phyloP scores from a whole-genome alignment of 2,113 vertebrate species.

The Pagrus major region DNA sequence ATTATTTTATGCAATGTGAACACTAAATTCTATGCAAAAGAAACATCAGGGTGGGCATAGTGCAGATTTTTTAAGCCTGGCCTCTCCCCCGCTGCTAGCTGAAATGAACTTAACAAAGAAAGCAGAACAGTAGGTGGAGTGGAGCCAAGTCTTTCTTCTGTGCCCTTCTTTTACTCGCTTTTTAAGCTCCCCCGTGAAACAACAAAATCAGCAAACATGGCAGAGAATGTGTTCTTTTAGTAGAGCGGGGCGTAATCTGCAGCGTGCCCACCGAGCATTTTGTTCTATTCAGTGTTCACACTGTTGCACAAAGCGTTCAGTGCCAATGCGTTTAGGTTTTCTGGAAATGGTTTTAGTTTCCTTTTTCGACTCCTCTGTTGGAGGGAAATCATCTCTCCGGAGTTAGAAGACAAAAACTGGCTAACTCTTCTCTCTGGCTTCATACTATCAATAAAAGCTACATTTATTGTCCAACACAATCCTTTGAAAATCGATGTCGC shows the following conservation, averaged over 20 bases:
- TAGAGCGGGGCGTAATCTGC: constrained; percentile 44
- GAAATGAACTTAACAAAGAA: constrained; percentile 52
- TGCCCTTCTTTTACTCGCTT: constrained; percentile 38
- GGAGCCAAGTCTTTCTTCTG: constrained; percentile 54
- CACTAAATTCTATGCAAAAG: constrained; percentile 51
- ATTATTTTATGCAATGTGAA: constrained; percentile 55
- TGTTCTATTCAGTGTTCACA: constrained; percentile 47
- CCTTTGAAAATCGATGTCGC: constrained; percentile 1
- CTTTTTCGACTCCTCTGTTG: not conserved
- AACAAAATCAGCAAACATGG: constrained; percentile 57
- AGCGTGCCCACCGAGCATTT: constrained; percentile 53
- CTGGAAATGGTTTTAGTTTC: constrained; percentile 7
- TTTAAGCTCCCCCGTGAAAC: constrained; percentile 60
- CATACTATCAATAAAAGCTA: constrained; percentile 9
- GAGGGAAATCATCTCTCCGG: not conserved
- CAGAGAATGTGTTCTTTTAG: constrained; percentile 52
- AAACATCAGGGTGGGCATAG: constrained; percentile 37
- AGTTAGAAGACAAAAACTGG: constrained; percentile 19
- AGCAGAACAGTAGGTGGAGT: constrained; percentile 54
- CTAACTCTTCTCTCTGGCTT: constrained; percentile 7
- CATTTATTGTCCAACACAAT: not conserved
- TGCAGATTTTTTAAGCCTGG: constrained; percentile 29
- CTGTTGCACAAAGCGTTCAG: constrained; percentile 15
- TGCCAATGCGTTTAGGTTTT: constrained; percentile 35
- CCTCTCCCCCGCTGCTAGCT: constrained; percentile 18